These are phyloP conservation scores for Cydia amplana DNA, from an alignment of 1,140 invertebrate species.

Conservation along the genomic window DNA sequence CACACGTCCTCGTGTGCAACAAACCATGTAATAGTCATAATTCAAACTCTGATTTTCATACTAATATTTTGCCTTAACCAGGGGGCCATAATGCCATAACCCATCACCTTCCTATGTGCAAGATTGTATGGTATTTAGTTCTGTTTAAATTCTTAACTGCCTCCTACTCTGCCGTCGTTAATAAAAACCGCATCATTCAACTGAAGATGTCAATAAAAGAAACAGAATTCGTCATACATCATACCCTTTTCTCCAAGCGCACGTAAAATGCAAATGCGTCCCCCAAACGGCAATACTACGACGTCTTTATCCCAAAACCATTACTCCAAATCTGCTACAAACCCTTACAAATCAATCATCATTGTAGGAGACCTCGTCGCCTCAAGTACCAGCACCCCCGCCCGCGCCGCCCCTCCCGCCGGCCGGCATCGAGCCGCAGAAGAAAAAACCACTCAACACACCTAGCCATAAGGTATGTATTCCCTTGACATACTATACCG, in stretches of 20 bases:
- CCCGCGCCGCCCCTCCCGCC: conserved; percentile 74
- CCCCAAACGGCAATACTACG: background rate
- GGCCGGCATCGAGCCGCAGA: conserved; percentile 68
- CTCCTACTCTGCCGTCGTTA: too few relatives aligned
- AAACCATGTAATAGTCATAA: too few relatives aligned
- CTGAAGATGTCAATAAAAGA: too few relatives aligned
- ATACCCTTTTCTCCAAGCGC: conserved; percentile 1
- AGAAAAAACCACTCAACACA: conserved; percentile 87
- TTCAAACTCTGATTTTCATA: too few relatives aligned
- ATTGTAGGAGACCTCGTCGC: conserved; percentile 73
- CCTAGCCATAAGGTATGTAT: conserved; percentile 81
- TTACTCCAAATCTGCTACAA: conserved; percentile 11
- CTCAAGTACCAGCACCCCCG: conserved; percentile 76
- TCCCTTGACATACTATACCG: background rate
- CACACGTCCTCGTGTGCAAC: too few relatives aligned
- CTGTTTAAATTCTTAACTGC: too few relatives aligned
- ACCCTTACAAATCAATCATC: conserved; percentile 32
- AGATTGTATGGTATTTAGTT: too few relatives aligned
- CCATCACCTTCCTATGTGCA: too few relatives aligned
- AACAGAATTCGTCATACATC: too few relatives aligned
- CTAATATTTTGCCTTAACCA: too few relatives aligned
- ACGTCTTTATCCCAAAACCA: conserved; percentile 8
- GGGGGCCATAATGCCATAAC: too few relatives aligned
- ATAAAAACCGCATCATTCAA: too few relatives aligned
- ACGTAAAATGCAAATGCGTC: conserved; percentile 37